Evolutionary conservation across 2,113 vertebrate species (phyloP), one percentile per base, ranked within the genome.

Genomic region (Scophthalmus maximus): DNA sequence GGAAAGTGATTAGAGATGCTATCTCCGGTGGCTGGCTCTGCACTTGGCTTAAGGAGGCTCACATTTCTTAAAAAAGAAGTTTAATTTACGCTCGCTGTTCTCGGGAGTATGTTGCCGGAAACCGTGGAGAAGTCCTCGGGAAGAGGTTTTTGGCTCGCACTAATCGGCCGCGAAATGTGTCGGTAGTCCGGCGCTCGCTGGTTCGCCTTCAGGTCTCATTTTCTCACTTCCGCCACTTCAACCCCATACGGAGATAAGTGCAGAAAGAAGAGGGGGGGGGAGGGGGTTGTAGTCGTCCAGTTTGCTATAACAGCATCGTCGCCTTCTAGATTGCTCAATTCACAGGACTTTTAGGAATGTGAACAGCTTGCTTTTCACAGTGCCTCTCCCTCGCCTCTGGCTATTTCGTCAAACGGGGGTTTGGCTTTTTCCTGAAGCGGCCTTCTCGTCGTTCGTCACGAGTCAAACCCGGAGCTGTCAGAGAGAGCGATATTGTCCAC

Each of bases 1-100:
- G 86, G 77, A 87, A 88, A 91, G 76, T 58, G n/a, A 90, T 89
- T 87, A 86, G 85, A 79, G 78, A 88, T 82, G 76, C 68, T 88
- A 82, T 88, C 86, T 88, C 46, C 44, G 15, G 51, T 67, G 58
- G 64, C 73, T 18, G 67, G 7, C 30, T 65, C 66, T 40, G 60
- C 72, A 40, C 72, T 83, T 30, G 29, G 59, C 76, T 73, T 59
- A 76, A 76, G 64, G 57, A 78, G 65, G 79, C 73, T 89, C 72
- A 17, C 73, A 61, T 82, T 91, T 84, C 74, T 68, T 53, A 76
- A 86, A 66, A 79, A 42, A 86, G 68, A 79, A 42, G 57, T 50
- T 78, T 56, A 76, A 91, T 83, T 86, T 86, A 85, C 85, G 85
- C 67, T 68, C 47, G 78, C 61, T 78, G 82, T 77, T 84, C 78